Evolutionary conservation across 2,888 invertebrate species (phyloP).

Genomic region (Lissocephala sabroskyi): DNA sequence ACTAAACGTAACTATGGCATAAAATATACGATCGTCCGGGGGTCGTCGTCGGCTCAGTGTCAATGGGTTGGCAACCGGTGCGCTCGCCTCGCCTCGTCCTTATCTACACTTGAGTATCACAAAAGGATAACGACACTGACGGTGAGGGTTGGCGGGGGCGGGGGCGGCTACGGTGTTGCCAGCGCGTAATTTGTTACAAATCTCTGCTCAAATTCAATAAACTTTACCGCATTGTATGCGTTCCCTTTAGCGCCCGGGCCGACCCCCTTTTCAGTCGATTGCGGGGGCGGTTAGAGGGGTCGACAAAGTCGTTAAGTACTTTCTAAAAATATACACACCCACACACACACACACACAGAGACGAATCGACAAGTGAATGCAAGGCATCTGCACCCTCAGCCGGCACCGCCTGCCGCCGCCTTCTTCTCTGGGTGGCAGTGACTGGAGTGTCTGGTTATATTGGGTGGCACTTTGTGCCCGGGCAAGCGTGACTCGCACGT

Average conservation of each 20-base stretch:
- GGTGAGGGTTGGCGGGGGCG: no score
- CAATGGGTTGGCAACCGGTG: no score
- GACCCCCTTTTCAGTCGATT: background rate
- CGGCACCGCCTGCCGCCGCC: conserved; percentile 22
- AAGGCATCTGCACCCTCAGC: no score
- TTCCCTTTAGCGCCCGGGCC: conserved; percentile 15
- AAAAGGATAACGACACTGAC: no score
- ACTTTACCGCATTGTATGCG: conserved; percentile 50
- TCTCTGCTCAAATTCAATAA: conserved; percentile 60
- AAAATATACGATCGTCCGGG: conserved; percentile 36
- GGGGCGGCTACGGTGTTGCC: background rate
- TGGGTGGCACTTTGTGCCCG: conserved; percentile 49
- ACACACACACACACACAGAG: conserved; percentile 20
- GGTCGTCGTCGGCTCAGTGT: conserved; percentile 14
- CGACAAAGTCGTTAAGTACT: conserved; percentile 60
- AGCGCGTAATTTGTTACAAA: conserved; percentile 55
- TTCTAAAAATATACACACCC: conserved; percentile 52
- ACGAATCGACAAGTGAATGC: background rate
- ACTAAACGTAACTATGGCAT: conserved; percentile 53
- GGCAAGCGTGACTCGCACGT: conserved; percentile 53
- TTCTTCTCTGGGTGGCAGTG: conserved; percentile 18
- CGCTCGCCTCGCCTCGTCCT: no score
- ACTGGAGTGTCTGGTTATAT: conserved; percentile 29
- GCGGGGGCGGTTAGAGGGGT: background rate
- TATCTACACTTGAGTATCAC: conserved; percentile 44